Percentiles rank a stretch among this genome's conserved stretches.
phyloP scores from a whole-genome alignment of 1,140 invertebrate genomes.

The Capitella teleta region DNA sequence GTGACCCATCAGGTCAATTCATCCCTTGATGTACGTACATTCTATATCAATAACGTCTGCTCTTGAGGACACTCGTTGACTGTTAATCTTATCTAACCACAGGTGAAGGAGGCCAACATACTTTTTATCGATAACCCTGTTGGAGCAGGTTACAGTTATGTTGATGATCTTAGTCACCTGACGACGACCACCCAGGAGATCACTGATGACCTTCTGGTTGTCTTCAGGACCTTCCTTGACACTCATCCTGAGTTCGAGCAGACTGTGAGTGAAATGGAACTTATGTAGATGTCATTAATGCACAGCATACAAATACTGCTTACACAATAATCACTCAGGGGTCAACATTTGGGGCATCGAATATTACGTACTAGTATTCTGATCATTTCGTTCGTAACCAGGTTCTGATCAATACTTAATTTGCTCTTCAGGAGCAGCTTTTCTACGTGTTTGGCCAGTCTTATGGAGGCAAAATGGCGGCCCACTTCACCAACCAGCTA shows the following conservation, averaged over 20 bases:
- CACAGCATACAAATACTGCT: no score
- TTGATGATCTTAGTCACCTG: constrained; percentile 46
- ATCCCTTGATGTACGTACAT: not conserved
- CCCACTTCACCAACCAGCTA: constrained; percentile 55
- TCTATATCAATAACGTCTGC: not conserved
- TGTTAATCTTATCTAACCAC: not conserved
- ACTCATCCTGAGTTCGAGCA: constrained; percentile 54
- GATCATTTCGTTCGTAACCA: no score
- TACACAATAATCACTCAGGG: no score
- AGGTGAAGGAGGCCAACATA: constrained; percentile 54
- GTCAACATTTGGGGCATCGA: no score
- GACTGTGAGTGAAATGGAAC: no score
- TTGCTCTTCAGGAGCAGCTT: constrained; percentile 47
- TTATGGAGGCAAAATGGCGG: constrained; percentile 84
- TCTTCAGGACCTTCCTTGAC: constrained; percentile 56
- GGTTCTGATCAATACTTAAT: no score
- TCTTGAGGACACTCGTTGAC: not conserved
- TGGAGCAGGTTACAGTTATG: constrained; percentile 76
- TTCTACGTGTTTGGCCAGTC: constrained; percentile 74
- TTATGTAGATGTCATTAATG: no score
- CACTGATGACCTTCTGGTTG: constrained; percentile 59
- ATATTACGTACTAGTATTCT: no score
- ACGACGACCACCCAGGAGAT: constrained; percentile 61
- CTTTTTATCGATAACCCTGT: constrained; percentile 81
- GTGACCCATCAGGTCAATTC: not conserved